Evolutionary conservation across 2,113 vertebrate genomes (phyloP).

Genomic region (Marmota monax): DNA sequence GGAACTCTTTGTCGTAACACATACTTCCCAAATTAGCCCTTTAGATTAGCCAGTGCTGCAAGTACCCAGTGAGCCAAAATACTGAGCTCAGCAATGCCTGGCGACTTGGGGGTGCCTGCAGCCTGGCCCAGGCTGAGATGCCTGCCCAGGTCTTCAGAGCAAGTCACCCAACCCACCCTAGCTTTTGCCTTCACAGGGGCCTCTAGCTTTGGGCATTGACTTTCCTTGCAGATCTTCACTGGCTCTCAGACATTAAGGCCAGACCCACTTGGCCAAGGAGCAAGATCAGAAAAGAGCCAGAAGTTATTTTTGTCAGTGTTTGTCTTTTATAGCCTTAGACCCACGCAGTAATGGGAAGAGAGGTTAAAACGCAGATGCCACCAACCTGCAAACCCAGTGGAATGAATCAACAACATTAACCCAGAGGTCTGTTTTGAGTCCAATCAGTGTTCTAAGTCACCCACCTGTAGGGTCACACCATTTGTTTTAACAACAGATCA

Average conservation of each 20-base stretch:
- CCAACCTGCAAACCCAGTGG: neutral
- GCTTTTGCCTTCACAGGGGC: neutral
- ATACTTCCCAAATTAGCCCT: neutral
- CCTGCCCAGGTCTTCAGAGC: neutral
- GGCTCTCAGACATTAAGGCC: neutral
- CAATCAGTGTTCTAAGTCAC: neutral
- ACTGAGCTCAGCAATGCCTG: neutral
- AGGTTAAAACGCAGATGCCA: neutral
- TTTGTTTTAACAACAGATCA: conserved; percentile 39
- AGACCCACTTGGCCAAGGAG: conserved; percentile 39
- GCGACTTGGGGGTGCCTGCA: neutral
- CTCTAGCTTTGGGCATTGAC: neutral
- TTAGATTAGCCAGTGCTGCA: neutral
- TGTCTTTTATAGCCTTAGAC: neutral
- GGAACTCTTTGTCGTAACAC: neutral
- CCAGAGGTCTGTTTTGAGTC: conserved; percentile 33
- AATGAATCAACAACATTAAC: conserved; percentile 27
- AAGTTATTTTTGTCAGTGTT: neutral
- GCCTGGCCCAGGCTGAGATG: neutral
- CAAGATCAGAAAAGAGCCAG: conserved; percentile 24
- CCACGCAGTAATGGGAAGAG: neutral
- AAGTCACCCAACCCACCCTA: neutral
- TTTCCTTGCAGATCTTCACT: neutral
- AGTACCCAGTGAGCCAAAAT: neutral
- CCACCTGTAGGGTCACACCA: neutral